These are phyloP conservation scores for Arrhopalites spinosus DNA, from an alignment of 2,888 invertebrate species.

Conservation along the genomic window DNA sequence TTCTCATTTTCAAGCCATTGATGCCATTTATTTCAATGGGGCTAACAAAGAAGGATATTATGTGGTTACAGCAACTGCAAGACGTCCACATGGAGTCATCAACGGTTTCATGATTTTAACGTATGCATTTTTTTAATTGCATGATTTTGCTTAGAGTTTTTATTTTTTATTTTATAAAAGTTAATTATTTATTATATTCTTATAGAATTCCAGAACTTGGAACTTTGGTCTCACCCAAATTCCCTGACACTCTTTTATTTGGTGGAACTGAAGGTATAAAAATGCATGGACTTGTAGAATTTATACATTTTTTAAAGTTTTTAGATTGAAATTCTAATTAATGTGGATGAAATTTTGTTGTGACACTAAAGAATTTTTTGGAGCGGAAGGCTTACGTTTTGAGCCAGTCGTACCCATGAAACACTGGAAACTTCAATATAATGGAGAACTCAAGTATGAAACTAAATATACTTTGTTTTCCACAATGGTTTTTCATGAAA, in stretches of 20 bases:
- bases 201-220: constrained; percentile 69
- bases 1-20: constrained; percentile 68
- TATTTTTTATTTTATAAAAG: not conserved
- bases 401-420: constrained; percentile 74
- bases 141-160: not conserved
- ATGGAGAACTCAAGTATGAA: constrained; percentile 69
- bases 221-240: constrained; percentile 69
- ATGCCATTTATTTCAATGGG: constrained; percentile 70
- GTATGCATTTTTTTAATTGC: constrained; percentile 43
- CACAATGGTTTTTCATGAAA: too few species aligned
- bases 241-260: constrained; percentile 73
- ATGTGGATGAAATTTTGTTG: too few species aligned
- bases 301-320: too few species aligned
- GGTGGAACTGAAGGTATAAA: constrained; percentile 65
- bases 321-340: too few species aligned
- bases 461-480: too few species aligned
- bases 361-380: constrained; percentile 63
- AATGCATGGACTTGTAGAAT: too few species aligned
- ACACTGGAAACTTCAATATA: constrained; percentile 71
- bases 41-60: constrained; percentile 67
- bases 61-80: constrained; percentile 67
- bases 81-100: constrained; percentile 65
- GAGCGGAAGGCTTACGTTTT: constrained; percentile 72
- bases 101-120: constrained; percentile 69
- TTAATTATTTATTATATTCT: not conserved